These are phyloP conservation scores for Speoplatyrhinus poulsoni DNA, from an alignment of 2,113 vertebrate species.

Conservation along the genomic window DNA sequence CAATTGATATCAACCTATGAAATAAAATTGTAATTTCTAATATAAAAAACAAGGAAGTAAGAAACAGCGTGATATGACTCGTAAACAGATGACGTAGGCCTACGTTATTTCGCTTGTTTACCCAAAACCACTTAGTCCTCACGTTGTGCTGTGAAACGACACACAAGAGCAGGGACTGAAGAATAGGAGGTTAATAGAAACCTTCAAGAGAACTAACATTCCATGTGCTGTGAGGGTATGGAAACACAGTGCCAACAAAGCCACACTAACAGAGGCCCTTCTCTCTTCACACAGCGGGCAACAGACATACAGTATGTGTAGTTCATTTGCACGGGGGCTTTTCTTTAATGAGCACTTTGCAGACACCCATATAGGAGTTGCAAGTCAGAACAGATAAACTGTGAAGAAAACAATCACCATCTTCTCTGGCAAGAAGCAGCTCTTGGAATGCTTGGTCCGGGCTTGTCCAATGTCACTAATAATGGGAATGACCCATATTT, in stretches of 20 bases:
- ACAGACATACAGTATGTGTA: constrained; percentile 36
- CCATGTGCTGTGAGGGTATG: constrained; percentile 33
- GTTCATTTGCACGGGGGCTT: constrained; percentile 36
- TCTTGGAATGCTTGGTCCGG: no score
- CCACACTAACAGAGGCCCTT: constrained; percentile 23
- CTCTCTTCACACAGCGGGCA: constrained; percentile 34
- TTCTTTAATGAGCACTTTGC: constrained; percentile 13
- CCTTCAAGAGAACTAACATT: constrained; percentile 18
- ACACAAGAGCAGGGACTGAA: constrained; percentile 10
- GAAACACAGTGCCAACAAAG: constrained; percentile 42
- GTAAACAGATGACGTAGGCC: not conserved
- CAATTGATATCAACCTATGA: no score
- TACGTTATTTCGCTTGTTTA: not conserved
- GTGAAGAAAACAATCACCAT: not conserved
- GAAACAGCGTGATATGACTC: not conserved
- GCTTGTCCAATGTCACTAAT: no score
- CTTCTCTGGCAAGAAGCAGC: not conserved
- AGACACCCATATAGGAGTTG: not conserved
- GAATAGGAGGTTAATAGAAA: not conserved
- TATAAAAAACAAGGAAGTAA: no score
- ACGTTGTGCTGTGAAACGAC: constrained; percentile 9
- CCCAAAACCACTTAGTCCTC: not conserved
- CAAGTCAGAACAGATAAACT: not conserved
- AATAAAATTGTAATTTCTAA: no score
- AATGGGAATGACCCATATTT: no score